A percentile compares a stretch with the other conserved stretches of the same genome.
phyloP scores from a whole-genome alignment of 2,113 vertebrate genomes.

The Collichthys lucidus region DNA sequence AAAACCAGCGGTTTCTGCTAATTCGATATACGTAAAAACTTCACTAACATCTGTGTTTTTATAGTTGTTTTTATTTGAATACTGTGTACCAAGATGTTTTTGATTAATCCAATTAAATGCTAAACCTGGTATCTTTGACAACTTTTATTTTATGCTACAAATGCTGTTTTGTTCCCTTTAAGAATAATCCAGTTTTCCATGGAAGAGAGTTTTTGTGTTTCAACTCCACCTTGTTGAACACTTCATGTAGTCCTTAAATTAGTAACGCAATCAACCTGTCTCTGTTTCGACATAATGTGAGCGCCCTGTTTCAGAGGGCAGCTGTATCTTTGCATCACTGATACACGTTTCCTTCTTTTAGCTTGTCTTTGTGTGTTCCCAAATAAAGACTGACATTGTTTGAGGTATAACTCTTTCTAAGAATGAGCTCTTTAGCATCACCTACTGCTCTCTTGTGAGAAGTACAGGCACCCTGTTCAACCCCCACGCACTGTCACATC shows the following conservation, averaged over 20 bases:
- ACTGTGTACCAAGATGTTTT: neutral
- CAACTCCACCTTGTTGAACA: conserved; percentile 10
- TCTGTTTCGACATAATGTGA: conserved; percentile 9
- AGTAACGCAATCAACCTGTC: neutral
- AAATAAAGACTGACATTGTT: neutral
- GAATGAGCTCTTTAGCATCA: conserved; percentile 32
- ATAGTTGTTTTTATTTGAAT: too few species aligned
- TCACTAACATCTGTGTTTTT: neutral
- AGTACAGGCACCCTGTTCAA: conserved; percentile 5
- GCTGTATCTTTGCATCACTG: neutral
- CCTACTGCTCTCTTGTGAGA: conserved; percentile 42
- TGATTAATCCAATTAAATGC: neutral
- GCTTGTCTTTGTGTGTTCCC: neutral
- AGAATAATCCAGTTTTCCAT: neutral
- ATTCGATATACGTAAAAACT: neutral
- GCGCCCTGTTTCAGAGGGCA: neutral
- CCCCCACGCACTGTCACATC: neutral
- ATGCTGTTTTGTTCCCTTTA: neutral
- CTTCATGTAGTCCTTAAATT: neutral
- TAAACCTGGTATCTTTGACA: neutral
- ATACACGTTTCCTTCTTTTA: neutral
- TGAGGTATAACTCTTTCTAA: neutral
- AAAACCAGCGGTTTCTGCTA: neutral
- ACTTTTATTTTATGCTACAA: neutral
- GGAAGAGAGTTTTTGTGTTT: neutral